These are phyloP conservation scores for Nasonia vitripennis DNA, from an alignment of 1,140 invertebrate species.

Conservation along the genomic window DNA sequence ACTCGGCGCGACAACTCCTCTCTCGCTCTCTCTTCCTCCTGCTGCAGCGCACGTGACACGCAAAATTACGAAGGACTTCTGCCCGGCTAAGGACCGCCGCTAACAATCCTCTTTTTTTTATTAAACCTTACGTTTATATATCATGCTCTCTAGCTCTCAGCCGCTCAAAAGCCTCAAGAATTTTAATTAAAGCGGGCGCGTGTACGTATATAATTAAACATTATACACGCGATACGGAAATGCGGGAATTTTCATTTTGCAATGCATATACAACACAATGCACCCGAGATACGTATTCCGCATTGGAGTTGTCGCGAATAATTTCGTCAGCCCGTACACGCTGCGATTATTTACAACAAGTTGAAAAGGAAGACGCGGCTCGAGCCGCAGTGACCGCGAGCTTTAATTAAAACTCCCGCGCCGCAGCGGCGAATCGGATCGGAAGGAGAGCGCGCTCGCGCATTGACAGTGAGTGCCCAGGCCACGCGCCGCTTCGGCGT, in stretches of 20 bases:
- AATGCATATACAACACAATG: not conserved
- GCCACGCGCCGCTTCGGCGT: not conserved
- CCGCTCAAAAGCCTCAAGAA: conserved; percentile 18
- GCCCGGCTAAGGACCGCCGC: conserved; percentile 10
- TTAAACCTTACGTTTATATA: conserved; percentile 1
- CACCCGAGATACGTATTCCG: not conserved
- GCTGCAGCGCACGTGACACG: not conserved
- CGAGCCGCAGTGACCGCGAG: not conserved
- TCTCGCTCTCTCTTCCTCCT: not conserved
- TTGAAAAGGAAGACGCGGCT: not conserved
- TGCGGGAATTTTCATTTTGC: not conserved
- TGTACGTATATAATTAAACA: not conserved
- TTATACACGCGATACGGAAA: not conserved
- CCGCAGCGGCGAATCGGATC: not conserved
- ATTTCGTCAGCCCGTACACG: not conserved
- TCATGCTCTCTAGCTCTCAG: not conserved
- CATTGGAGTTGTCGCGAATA: not conserved
- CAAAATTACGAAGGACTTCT: conserved; percentile 42
- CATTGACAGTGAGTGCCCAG: not conserved
- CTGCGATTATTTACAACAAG: not conserved
- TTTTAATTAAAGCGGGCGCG: conserved; percentile 38
- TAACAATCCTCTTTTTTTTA: conserved; percentile 39
- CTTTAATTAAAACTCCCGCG: conserved; percentile 30
- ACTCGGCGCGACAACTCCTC: not conserved
- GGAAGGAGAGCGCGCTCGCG: not conserved